phyloP scores from a whole-genome alignment of 2,113 vertebrate species.

The Esox niger region DNA sequence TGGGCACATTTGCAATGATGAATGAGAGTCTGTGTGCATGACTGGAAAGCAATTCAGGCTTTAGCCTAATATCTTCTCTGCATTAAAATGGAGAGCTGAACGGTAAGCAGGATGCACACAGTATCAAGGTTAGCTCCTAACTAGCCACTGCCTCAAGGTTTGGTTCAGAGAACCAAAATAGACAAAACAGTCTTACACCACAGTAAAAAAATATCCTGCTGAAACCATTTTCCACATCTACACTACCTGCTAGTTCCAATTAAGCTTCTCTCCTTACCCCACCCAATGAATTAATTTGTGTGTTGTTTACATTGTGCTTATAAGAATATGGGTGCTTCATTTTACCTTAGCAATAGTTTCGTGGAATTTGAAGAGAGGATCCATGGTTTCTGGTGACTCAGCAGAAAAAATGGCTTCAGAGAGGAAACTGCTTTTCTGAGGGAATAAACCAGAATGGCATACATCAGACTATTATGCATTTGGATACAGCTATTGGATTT shows the following conservation, averaged over 20 bases:
- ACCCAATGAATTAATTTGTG: slow-evolving; percentile 6
- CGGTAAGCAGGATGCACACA: not conserved
- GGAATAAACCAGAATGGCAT: slow-evolving; percentile 2
- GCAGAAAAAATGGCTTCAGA: slow-evolving; percentile 80
- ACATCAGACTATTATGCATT: not conserved
- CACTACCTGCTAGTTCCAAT: slow-evolving; percentile 17
- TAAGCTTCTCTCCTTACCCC: not conserved
- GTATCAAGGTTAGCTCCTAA: not conserved
- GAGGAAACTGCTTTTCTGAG: slow-evolving; percentile 81
- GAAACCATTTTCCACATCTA: slow-evolving; percentile 1
- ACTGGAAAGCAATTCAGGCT: not conserved
- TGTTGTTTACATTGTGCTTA: not conserved
- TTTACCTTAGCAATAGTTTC: slow-evolving; percentile 88
- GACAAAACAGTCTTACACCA: slow-evolving; percentile 9
- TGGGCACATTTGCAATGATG: slow-evolving; percentile 6
- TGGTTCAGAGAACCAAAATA: not conserved
- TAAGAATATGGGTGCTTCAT: not conserved
- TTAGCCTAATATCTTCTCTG: slow-evolving; percentile 8
- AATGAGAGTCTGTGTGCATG: slow-evolving; percentile 9
- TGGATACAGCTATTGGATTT: not conserved
- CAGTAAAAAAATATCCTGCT: not conserved
- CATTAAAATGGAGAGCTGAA: slow-evolving; percentile 4
- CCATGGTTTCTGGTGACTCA: slow-evolving; percentile 70
- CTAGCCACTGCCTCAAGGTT: slow-evolving; percentile 15
- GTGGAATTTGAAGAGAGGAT: slow-evolving; percentile 84